Percentiles rank a stretch among this genome's conserved stretches.
phyloP scores from a whole-genome alignment of 1,140 invertebrate genomes.

The Epicauta chinensis region DNA sequence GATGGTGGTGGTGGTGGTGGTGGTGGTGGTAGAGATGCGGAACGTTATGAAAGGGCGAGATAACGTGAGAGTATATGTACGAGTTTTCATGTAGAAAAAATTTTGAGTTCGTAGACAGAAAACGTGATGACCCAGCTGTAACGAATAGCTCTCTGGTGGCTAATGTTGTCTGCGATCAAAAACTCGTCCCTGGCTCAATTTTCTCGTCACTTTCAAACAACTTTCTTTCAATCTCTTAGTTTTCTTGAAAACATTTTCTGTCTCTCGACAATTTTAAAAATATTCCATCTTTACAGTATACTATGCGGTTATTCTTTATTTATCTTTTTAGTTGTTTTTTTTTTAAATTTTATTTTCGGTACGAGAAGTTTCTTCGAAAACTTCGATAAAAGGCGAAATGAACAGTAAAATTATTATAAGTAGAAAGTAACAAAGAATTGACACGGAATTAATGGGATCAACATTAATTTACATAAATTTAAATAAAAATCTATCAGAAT shows the following conservation, averaged over 20 bases:
- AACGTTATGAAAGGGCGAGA: constrained; percentile 1
- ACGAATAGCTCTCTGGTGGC: constrained; percentile 30
- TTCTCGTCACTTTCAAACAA: constrained; percentile 32
- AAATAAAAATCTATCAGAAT: no score
- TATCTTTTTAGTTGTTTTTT: no score
- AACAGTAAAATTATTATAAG: no score
- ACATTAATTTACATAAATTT: no score
- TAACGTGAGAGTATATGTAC: background rate
- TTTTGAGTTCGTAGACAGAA: constrained; percentile 11
- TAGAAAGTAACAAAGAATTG: no score
- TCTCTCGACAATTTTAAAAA: constrained; percentile 21
- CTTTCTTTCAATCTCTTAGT: constrained; percentile 31
- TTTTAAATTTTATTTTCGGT: no score
- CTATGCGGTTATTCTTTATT: no score
- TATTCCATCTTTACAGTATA: no score
- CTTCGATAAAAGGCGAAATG: no score
- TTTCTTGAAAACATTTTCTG: constrained; percentile 22
- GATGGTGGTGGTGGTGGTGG: constrained; percentile 6
- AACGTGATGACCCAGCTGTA: constrained; percentile 29
- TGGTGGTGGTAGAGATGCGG: constrained; percentile 7
- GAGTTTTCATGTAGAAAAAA: constrained; percentile 9
- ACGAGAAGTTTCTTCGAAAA: no score
- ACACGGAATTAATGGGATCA: no score
- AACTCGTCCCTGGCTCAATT: constrained; percentile 31
- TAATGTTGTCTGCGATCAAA: constrained; percentile 31